Conservation (phyloP, 1,140 invertebrate species). For the Bombus waltoni region DNA sequence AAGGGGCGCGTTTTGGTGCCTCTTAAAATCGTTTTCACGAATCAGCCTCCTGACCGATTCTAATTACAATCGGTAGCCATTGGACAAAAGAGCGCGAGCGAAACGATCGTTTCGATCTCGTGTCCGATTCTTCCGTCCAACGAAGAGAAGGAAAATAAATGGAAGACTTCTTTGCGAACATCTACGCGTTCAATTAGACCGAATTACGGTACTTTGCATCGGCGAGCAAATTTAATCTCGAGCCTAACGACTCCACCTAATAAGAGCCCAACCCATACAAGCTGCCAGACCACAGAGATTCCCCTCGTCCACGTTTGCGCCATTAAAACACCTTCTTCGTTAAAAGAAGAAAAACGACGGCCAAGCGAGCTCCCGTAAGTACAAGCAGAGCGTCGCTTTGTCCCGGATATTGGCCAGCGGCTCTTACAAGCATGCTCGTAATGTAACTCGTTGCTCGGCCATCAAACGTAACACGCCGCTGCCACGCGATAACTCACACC, state of each 20-base stretch:
- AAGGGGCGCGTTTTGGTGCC: slow-evolving; percentile 57
- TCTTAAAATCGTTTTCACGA: slow-evolving; percentile 58
- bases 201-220: no score
- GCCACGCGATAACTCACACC: slow-evolving; percentile 39
- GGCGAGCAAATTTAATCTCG: no score
- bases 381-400: slow-evolving; percentile 17
- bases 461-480: slow-evolving; percentile 26
- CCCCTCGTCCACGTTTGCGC: no score
- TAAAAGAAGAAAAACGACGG: not conserved
- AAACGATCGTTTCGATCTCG: not conserved
- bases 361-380: not conserved
- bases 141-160: not conserved
- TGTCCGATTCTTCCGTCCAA: not conserved
- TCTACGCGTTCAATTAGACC: no score
- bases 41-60: slow-evolving; percentile 49
- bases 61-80: slow-evolving; percentile 13
- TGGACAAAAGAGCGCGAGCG: not conserved
- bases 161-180: no score
- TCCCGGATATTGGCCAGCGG: not conserved
- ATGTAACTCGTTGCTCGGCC: slow-evolving; percentile 6
- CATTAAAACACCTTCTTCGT: not conserved
- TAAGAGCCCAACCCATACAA: not conserved
- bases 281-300: not conserved
- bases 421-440: not conserved
- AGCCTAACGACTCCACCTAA: not conserved